Conservation (phyloP, 2,113 vertebrate species). For the Gallinago media region DNA sequence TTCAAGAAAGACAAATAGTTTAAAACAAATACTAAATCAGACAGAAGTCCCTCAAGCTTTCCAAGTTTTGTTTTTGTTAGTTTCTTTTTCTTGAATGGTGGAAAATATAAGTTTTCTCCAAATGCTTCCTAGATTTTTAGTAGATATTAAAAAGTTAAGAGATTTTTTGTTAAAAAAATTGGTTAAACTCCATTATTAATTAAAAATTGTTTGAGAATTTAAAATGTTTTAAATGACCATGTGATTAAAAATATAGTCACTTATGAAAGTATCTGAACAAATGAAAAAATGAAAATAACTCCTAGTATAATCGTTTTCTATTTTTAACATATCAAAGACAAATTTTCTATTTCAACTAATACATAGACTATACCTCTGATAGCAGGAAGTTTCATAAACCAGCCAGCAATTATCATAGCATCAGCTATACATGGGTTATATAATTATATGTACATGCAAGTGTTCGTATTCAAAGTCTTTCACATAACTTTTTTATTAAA, state of each 20-base stretch:
- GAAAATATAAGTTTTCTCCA: neutral
- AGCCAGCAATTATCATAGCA: neutral
- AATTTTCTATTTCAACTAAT: neutral
- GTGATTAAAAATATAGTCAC: neutral
- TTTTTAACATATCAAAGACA: neutral
- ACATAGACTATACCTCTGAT: neutral
- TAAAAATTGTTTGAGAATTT: neutral
- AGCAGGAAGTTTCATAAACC: neutral
- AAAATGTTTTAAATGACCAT: neutral
- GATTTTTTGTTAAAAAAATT: fast-evolving
- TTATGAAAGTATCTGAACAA: neutral
- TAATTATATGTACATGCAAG: neutral
- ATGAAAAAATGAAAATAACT: neutral
- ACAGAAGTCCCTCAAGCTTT: neutral
- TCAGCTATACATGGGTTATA: neutral
- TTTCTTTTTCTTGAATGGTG: neutral
- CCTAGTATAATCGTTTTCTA: neutral
- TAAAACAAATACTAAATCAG: neutral
- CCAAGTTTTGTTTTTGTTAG: no score
- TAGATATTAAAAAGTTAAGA: neutral
- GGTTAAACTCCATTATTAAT: neutral
- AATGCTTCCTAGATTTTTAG: neutral
- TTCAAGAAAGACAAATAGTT: neutral
- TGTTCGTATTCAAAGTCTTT: neutral
- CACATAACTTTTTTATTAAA: neutral